Conservation (phyloP, 2,113 vertebrate species). For the Callaeas wilsoni region DNA sequence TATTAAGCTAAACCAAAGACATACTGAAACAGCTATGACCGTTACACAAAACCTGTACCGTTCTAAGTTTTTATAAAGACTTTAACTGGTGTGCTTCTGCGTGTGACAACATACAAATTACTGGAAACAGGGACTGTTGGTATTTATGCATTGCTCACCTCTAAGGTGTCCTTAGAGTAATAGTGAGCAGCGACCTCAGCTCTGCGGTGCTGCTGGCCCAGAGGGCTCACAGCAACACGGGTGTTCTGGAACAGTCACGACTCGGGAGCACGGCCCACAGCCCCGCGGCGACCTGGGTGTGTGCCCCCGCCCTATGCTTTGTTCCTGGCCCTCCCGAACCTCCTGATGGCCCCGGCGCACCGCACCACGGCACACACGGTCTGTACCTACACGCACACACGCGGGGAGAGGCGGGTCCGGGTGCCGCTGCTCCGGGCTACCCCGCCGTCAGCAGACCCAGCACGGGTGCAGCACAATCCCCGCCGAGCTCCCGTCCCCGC, state of each 20-base stretch:
- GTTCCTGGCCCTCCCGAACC: not conserved
- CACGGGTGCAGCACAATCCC: not conserved
- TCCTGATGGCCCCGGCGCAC: fast-evolving
- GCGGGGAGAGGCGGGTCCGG: not conserved
- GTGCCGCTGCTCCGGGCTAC: not conserved
- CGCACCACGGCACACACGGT: fast-evolving
- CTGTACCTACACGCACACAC: fast-evolving
- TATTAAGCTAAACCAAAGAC: not conserved
- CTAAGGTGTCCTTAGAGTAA: not conserved
- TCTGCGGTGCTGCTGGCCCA: not conserved
- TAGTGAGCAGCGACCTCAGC: not conserved
- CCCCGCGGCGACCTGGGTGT: not conserved
- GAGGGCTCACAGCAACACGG: not conserved
- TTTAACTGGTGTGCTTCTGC: fast-evolving
- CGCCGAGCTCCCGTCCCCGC: not conserved
- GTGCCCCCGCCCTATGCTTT: not conserved
- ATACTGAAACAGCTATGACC: not conserved
- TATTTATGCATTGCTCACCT: not conserved
- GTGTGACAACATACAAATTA: fast-evolving
- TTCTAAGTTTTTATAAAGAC: not conserved
- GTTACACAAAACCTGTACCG: not conserved
- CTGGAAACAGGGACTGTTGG: not conserved
- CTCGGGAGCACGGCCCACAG: not conserved
- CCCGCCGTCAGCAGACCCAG: fast-evolving
- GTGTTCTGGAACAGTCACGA: not conserved